These are phyloP conservation scores for Anoncus sp. DNA, from an alignment of 2,888 invertebrate species.

Conservation along the genomic window DNA sequence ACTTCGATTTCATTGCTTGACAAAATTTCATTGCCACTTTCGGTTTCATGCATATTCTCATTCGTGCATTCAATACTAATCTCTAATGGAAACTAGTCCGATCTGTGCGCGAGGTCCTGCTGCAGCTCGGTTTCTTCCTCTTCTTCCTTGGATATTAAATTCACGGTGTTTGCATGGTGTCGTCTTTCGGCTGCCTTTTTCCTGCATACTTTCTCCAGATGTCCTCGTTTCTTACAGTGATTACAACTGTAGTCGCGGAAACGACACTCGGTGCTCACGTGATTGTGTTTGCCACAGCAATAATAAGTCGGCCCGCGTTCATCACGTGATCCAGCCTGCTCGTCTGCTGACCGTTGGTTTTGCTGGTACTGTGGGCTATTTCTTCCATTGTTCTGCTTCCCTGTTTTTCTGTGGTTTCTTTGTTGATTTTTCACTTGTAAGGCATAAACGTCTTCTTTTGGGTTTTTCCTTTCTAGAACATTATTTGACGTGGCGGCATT, in stretches of 20 bases:
- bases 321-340: background rate
- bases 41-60: background rate
- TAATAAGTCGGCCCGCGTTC: slow-evolving; percentile 16
- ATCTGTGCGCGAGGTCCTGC: slow-evolving; percentile 8
- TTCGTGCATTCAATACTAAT: slow-evolving; percentile 6
- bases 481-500: slow-evolving; percentile 19
- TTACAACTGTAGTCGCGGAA: slow-evolving; percentile 26
- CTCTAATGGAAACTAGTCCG: slow-evolving; percentile 7
- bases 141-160: background rate
- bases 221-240: slow-evolving; percentile 18
- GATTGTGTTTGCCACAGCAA: slow-evolving; percentile 37
- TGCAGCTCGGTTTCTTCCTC: slow-evolving; percentile 1
- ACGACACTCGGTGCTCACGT: slow-evolving; percentile 15
- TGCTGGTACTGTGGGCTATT: slow-evolving; percentile 8
- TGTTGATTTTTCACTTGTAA: background rate
- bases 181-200: slow-evolving; percentile 5
- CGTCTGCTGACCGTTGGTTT: slow-evolving; percentile 5
- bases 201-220: slow-evolving; percentile 21
- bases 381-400: slow-evolving; percentile 4
- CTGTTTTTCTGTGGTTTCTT: background rate
- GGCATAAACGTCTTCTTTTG: background rate
- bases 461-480: slow-evolving; percentile 1
- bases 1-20: background rate
- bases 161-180: background rate
- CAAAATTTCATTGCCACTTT: too few species aligned